Evolutionary conservation across 2,113 vertebrate genomes (phyloP), one percentile per base, ranked within the genome.

Genomic region (Zosterops borbonicus): DNA sequence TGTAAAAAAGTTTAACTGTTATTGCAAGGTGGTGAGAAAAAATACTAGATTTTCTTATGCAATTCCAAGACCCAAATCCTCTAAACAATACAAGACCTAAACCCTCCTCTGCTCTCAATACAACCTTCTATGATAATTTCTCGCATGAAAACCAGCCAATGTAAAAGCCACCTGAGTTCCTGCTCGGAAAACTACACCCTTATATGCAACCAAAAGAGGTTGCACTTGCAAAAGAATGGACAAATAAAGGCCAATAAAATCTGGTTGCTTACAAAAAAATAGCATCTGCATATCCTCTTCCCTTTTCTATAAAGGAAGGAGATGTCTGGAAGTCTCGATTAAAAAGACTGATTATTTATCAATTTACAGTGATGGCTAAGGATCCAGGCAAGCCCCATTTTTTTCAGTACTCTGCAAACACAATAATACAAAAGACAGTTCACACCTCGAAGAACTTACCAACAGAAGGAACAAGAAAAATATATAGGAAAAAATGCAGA

Each of bases 371-470:
- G 24, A 31, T 21, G 16, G 5, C 4, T 65, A 68, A 82, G 33
- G 14, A 31, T 14, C 15, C 37, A 89, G 14, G 2, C 6, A 73
- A 62, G 14, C 12, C 19, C 2, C 5, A 24, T 39, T 63, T 88
- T 62, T 58, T 49, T 2, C 50, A 68, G 27, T 67, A 59, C 4
- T 44, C 9, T 68, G 0, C 25, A 35, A 85, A 28, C 27, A 63
- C 2, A 47, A 5, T 24, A 10, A 42, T 64, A 60, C 2, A 59
- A 69, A 62, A 75, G 22, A 39, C 8, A 59, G 6, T 37, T 59
- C 29, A 50, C 27, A 16, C 3, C 2, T 0, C 3, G 0, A 63
- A 75, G 24, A 25, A 44, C 21, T 69, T 60, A 44, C 2, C 19
- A 8, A 35, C 6, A 58, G 21, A 69, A 46, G 2, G 9, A 9